These are phyloP conservation scores for Campopleginae sp. DNA, from an alignment of 2,888 invertebrate species.

Conservation along the genomic window DNA sequence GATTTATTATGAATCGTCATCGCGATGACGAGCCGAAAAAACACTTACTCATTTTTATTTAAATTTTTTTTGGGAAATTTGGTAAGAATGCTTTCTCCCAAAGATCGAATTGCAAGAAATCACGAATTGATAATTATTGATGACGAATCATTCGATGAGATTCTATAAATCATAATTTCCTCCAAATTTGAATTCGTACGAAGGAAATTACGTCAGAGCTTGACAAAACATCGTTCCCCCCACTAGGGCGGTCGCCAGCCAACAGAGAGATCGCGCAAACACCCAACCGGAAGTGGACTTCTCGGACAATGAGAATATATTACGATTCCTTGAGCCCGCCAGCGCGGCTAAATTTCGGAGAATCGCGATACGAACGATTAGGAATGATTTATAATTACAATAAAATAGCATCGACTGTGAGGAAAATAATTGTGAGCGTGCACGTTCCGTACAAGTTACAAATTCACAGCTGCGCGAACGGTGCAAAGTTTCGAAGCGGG, in stretches of 20 bases:
- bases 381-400: not conserved
- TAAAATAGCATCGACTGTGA: not conserved
- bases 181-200: slow-evolving; percentile 12
- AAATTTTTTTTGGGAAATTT: not conserved
- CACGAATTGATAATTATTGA: not conserved
- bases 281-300: not conserved
- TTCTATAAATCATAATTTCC: not conserved
- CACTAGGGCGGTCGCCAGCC: not conserved
- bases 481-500: not conserved
- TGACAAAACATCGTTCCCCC: not conserved
- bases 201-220: not conserved
- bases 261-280: not conserved
- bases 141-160: not conserved
- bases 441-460: not conserved
- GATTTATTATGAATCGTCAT: slow-evolving; percentile 47
- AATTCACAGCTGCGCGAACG: not conserved
- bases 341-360: not conserved
- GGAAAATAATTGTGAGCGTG: not conserved
- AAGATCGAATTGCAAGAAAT: not conserved
- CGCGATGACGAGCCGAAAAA: slow-evolving; percentile 43
- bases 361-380: not conserved
- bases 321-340: not conserved
- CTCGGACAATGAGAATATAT: not conserved
- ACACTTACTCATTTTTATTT: not conserved
- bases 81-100: not conserved